phyloP scores from a whole-genome alignment of 1,140 invertebrate species.

The Orchesella cincta region DNA sequence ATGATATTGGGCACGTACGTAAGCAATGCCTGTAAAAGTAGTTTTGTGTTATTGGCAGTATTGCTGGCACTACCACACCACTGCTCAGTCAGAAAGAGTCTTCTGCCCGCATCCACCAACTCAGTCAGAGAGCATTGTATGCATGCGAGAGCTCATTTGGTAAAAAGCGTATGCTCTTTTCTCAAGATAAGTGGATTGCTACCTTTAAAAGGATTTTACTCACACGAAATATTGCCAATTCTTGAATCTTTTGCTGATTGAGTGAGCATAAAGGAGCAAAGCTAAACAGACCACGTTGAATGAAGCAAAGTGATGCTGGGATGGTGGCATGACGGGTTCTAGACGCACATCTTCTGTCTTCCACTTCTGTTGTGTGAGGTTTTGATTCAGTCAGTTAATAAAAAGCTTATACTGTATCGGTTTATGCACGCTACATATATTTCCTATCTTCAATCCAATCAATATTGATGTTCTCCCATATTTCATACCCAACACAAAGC shows the following conservation, averaged over 20 bases:
- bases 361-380: not conserved
- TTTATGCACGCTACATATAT: no score
- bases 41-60: not conserved
- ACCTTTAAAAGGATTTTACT: slow-evolving; percentile 11
- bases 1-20: not conserved
- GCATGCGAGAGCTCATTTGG: not conserved
- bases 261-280: not conserved
- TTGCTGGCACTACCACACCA: not conserved
- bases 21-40: slow-evolving; percentile 1
- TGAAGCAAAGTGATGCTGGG: no score
- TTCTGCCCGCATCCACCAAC: no score
- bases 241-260: not conserved
- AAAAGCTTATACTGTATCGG: no score
- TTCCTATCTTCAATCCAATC: not conserved
- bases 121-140: no score
- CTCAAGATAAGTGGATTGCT: slow-evolving; percentile 15
- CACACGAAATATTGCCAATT: slow-evolving; percentile 14
- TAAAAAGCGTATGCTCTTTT: slow-evolving; percentile 16
- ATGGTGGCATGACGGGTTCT: no score
- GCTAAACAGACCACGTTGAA: no score
- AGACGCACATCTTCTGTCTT: no score
- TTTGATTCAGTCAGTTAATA: not conserved
- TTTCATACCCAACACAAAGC: not conserved
- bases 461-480: not conserved
- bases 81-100: no score